A percentile compares a stretch with the other conserved stretches of the same genome.
Evolutionary conservation across 2,797 vertebrate species (phyloP).

Genomic region (Pachyuromys duprasi): DNA sequence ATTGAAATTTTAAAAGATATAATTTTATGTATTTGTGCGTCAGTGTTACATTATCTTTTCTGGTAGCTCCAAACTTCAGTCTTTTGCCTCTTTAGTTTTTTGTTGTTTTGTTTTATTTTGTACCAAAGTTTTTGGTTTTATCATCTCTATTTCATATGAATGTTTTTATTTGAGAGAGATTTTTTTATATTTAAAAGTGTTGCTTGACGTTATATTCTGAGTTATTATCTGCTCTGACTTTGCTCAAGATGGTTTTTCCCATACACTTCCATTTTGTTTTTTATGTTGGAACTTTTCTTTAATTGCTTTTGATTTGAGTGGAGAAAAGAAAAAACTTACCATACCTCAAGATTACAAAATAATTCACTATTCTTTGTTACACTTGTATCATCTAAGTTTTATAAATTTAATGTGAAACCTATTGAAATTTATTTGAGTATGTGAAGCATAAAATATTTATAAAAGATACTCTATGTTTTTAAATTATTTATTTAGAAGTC

Average conservation of each 20-base stretch:
- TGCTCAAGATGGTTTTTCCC: neutral
- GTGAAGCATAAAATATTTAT: neutral
- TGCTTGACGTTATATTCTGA: constrained; percentile 9
- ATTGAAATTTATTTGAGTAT: neutral
- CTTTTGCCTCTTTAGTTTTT: neutral
- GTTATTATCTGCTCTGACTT: constrained; percentile 41
- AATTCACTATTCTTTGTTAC: neutral
- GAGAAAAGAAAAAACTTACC: neutral
- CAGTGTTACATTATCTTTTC: neutral
- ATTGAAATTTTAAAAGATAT: neutral
- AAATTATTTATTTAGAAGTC: neutral
- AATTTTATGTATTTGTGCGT: neutral
- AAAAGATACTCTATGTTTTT: neutral
- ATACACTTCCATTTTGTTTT: neutral
- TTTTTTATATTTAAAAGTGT: neutral
- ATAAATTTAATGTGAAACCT: constrained; percentile 17
- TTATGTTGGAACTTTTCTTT: neutral
- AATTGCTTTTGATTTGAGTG: constrained; percentile 28
- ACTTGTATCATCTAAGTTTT: neutral
- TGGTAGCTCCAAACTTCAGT: neutral
- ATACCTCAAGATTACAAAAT: neutral
- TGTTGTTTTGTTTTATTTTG: neutral
- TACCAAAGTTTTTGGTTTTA: neutral
- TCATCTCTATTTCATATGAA: neutral
- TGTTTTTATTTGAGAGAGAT: neutral